Percentiles rank a stretch among this genome's conserved stretches.
Conservation (phyloP, 2,113 vertebrate species). For the Phrynocephalus versicolor region DNA sequence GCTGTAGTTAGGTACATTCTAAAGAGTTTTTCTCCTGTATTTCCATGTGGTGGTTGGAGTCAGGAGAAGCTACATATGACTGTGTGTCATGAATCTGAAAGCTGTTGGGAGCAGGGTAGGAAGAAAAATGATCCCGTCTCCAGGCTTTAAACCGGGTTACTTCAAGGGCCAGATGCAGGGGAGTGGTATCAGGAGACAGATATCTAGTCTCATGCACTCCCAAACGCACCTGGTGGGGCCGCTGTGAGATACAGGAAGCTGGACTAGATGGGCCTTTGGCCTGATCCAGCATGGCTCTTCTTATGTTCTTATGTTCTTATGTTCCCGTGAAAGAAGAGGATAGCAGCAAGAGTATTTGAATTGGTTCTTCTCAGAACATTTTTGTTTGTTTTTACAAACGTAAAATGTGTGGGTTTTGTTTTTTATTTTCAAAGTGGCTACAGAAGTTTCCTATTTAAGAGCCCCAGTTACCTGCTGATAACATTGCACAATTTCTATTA, state of each 20-base stretch:
- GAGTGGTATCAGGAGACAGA: too few species aligned
- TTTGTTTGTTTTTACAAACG: neutral
- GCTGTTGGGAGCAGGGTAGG: neutral
- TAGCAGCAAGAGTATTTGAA: neutral
- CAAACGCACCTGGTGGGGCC: too few species aligned
- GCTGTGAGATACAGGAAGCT: too few species aligned
- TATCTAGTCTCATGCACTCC: too few species aligned
- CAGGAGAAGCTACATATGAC: neutral
- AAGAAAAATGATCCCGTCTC: too few species aligned
- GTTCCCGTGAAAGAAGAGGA: neutral
- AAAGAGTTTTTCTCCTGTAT: neutral
- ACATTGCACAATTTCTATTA: too few species aligned
- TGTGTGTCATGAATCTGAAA: neutral
- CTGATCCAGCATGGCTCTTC: too few species aligned
- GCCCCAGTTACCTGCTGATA: slow-evolving; percentile 32
- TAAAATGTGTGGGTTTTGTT: neutral
- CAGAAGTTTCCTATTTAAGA: slow-evolving; percentile 22
- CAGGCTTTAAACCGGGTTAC: too few species aligned
- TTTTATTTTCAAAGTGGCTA: slow-evolving; percentile 1
- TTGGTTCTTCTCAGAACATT: neutral
- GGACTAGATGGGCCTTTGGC: too few species aligned
- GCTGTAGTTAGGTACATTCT: neutral
- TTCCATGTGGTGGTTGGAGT: neutral
- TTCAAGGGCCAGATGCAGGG: too few species aligned
- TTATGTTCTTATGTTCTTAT: too few species aligned